phyloP scores from a whole-genome alignment of 2,797 vertebrate species.

The Masticophis lateralis region DNA sequence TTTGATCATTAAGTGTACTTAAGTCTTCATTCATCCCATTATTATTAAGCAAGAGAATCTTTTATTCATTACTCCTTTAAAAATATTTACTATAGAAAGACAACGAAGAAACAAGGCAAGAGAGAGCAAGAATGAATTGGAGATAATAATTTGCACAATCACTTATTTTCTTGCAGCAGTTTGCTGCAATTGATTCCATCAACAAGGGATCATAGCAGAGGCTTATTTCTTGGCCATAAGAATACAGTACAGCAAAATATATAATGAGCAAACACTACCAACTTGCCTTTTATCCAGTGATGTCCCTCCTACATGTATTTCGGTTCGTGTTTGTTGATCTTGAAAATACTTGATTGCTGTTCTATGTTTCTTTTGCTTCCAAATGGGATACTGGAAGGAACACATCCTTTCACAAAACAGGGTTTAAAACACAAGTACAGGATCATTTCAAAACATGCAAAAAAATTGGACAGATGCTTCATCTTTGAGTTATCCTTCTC shows the following conservation, averaged over 20 bases:
- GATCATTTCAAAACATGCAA: not conserved
- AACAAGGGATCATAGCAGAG: not conserved
- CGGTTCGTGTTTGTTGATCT: not conserved
- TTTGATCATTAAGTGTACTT: not conserved
- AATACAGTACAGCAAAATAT: not conserved
- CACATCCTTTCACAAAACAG: not conserved
- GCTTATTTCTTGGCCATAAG: not conserved
- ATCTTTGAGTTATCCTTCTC: not conserved
- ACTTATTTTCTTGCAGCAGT: not conserved
- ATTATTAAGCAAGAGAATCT: not conserved
- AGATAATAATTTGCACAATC: not conserved
- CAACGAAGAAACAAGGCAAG: not conserved
- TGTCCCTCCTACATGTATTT: not conserved
- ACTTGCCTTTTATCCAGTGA: not conserved
- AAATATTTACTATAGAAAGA: not conserved
- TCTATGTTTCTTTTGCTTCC: not conserved
- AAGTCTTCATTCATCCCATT: not conserved
- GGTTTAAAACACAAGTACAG: not conserved
- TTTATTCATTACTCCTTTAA: not conserved
- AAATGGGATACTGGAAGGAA: not conserved
- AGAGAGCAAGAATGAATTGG: not conserved
- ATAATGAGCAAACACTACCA: not conserved
- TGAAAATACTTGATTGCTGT: not conserved
- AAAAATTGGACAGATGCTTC: not conserved
- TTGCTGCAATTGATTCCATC: not conserved